Percentiles rank a stretch among this genome's conserved stretches.
phyloP scores from a whole-genome alignment of 2,797 vertebrate species.

The Pyrocephalus nanus region DNA sequence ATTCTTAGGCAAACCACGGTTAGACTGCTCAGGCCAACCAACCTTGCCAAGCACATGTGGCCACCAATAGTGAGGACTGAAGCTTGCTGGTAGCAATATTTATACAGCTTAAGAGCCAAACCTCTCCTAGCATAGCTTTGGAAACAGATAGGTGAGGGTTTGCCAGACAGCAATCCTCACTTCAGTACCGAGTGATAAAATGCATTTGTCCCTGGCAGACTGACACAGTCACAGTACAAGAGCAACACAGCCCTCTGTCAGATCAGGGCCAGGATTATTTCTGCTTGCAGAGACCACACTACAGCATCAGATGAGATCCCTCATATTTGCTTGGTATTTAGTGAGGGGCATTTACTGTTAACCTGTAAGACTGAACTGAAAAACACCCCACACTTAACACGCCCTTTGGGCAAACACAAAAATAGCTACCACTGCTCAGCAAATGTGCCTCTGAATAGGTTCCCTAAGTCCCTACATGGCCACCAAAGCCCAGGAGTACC shows the following conservation, averaged over 20 bases:
- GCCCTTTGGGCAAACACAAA: fast-evolving
- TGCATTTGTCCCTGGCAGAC: background rate
- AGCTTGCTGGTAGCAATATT: background rate
- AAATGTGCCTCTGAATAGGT: background rate
- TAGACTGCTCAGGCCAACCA: background rate
- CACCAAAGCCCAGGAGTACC: fast-evolving
- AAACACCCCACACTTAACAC: background rate
- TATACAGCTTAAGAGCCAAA: background rate
- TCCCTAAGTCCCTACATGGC: fast-evolving
- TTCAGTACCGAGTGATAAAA: background rate
- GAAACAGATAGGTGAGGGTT: background rate
- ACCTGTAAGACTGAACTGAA: background rate
- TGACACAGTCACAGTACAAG: background rate
- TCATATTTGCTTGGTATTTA: background rate
- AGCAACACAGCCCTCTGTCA: background rate
- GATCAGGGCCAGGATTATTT: background rate
- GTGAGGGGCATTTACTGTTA: background rate
- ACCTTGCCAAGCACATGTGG: background rate
- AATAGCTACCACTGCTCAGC: background rate
- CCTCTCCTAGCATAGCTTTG: background rate
- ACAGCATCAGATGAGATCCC: background rate
- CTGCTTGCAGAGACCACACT: background rate
- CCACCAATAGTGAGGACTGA: background rate
- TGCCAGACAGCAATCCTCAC: background rate
- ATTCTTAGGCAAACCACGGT: background rate